A percentile compares a stretch with the other conserved stretches of the same genome.
Evolutionary conservation across 1,140 invertebrate species (phyloP).

Genomic region (Contarinia nasturtii): DNA sequence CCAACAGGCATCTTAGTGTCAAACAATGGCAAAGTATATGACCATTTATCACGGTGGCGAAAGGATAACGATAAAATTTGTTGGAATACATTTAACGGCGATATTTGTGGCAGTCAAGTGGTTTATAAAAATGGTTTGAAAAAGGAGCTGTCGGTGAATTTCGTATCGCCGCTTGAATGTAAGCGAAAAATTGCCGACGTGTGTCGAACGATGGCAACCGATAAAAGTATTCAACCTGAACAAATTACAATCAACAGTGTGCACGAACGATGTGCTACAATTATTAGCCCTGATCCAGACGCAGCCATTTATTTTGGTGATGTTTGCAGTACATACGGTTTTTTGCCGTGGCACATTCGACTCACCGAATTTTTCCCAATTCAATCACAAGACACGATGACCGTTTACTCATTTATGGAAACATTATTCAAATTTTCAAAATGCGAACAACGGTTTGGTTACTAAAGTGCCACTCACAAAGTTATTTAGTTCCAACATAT

Average conservation of each 20-base stretch:
- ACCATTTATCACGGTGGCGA: conserved; percentile 11
- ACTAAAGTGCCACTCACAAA: conserved; percentile 25
- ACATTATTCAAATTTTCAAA: conserved; percentile 36
- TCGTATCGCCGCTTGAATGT: too few relatives aligned
- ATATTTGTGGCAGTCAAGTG: conserved; percentile 15
- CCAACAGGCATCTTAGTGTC: conserved; percentile 34
- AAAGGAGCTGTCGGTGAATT: too few relatives aligned
- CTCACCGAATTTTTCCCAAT: conserved; percentile 45
- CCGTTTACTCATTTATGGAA: conserved; percentile 30
- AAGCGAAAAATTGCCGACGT: too few relatives aligned
- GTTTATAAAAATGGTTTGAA: too few relatives aligned
- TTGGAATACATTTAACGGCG: conserved; percentile 27
- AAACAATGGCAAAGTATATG: conserved; percentile 17
- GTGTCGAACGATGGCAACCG: too few relatives aligned
- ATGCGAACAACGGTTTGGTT: conserved; percentile 48
- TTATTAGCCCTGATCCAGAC: conserved; percentile 40
- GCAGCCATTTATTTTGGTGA: conserved; percentile 39
- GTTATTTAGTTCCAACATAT: too few relatives aligned
- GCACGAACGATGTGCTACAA: too few relatives aligned
- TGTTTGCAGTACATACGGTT: conserved; percentile 33
- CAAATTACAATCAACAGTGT: too few relatives aligned
- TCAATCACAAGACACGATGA: conserved; percentile 29
- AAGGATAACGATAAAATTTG: conserved; percentile 24
- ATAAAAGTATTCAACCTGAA: too few relatives aligned
- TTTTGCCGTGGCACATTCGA: conserved; percentile 51